These are phyloP conservation scores for Ptyas mucosa DNA, from an alignment of 2,113 vertebrate genomes.

Conservation along the genomic window DNA sequence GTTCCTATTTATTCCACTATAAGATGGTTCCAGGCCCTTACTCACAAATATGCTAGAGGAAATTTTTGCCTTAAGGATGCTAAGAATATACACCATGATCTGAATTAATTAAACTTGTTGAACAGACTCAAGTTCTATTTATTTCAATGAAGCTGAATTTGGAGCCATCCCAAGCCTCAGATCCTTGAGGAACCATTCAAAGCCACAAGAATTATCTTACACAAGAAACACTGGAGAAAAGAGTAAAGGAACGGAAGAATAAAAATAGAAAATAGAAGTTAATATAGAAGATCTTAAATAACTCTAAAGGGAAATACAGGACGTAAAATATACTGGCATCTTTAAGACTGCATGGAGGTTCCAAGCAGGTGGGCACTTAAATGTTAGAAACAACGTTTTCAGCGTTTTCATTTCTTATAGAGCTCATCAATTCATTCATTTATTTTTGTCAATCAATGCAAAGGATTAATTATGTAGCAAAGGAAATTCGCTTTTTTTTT, in stretches of 20 bases:
- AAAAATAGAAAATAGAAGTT: not conserved
- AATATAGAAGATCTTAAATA: not conserved
- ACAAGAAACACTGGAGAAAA: not conserved
- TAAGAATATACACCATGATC: not conserved
- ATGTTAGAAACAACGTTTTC: not conserved
- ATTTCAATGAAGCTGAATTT: not conserved
- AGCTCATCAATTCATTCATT: conserved; percentile 27
- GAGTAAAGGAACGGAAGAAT: not conserved
- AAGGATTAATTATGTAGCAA: conserved; percentile 24
- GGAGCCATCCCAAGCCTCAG: not conserved
- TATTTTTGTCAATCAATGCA: conserved; percentile 21
- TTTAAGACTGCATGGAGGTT: not conserved
- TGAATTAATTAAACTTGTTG: not conserved
- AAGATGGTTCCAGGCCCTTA: not conserved
- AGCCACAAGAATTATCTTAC: not conserved
- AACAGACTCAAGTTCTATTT: not conserved
- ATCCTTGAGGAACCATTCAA: not conserved
- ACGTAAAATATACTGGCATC: not conserved
- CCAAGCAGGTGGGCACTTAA: not conserved
- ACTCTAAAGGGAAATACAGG: not conserved
- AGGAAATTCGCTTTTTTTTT: not conserved
- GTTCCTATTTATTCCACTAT: conserved; percentile 19
- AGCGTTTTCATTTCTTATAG: conserved; percentile 10
- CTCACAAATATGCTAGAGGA: not conserved
- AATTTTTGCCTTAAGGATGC: not conserved